Base-by-base conservation (phyloP, 2,797 vertebrate genomes). In the Platyrinchus mystaceus region DNA sequence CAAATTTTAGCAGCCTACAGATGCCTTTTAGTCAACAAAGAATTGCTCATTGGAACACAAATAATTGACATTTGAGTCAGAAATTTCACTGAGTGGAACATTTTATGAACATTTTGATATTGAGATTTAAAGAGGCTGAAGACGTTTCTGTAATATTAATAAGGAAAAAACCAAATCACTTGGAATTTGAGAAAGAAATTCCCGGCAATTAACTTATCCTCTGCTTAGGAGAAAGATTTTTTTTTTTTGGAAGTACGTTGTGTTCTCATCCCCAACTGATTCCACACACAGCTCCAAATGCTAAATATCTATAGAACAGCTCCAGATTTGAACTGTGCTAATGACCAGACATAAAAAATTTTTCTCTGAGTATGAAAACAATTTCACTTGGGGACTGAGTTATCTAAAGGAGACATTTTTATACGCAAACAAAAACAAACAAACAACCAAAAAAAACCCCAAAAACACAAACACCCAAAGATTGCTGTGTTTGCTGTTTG, bases 231-330 rank as follows among this genome's bases (percentile, higher is more conserved):
- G 70, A 79, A 80, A 67, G 27, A n/a, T 36, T 87, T 90, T 36
- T 62, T 62, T 73, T 69, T 94, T 93, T 59, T 92, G 89, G 69
- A 95, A 66, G 69, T 24, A 95, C 91, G 88, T 39, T 63, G 52
- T 55, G 79, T 94, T 97, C 94, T 93, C 36, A 59, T 79, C 37
- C 34, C 88, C 88, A 94, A 4, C 77, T 91, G 77, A 55, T 88
- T 95, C 70, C 77, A 73, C 1, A 0, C 11, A 8, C 79, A 69
- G 79, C 79, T 95, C 82, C 92, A 96, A 96, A 92, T 81, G 73
- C 52, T 84, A 95, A 92, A 7, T 71, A 91, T 95, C 90, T 94
- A 89, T 91, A 90, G 79, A 97, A 91, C 50, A 92, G 79, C 69
- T 95, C 87, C 82, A 87, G 82, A 55, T 97, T 85, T 26, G 12